Evolutionary conservation across 2,113 vertebrate species (phyloP).

Genomic region (Pomatostomus ruficeps): DNA sequence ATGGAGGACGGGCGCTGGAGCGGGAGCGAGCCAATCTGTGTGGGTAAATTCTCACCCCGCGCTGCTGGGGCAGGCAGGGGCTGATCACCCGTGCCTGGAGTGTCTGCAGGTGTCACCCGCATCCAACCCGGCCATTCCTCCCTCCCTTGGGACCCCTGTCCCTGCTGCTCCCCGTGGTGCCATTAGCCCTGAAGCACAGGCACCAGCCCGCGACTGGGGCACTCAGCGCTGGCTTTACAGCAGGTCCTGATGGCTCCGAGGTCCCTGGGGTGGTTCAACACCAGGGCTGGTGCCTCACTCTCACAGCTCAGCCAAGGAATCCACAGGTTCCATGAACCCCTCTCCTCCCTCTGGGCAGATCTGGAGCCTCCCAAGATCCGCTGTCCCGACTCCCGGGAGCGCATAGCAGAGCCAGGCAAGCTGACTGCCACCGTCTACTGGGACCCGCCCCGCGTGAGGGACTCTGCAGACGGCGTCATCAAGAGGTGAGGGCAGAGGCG

Average conservation of each 20-base stretch:
- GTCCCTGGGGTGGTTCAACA: not conserved
- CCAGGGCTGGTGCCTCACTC: fast-evolving
- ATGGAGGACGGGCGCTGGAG: slow-evolving; percentile 85
- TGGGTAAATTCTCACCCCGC: slow-evolving; percentile 75
- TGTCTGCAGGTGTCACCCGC: not conserved
- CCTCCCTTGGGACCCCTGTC: not conserved
- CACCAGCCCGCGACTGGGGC: fast-evolving
- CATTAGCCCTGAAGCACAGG: fast-evolving
- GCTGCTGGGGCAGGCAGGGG: not conserved
- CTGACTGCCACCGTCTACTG: slow-evolving; percentile 84
- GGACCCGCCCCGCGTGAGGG: slow-evolving; percentile 86
- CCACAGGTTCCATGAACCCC: not conserved
- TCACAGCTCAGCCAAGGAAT: not conserved
- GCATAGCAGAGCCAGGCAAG: slow-evolving; percentile 87
- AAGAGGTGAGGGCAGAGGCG: slow-evolving; percentile 71
- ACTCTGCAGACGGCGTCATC: slow-evolving; percentile 84
- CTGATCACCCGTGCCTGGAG: too few species aligned
- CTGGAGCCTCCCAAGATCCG: slow-evolving; percentile 90
- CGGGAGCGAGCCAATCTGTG: slow-evolving; percentile 84
- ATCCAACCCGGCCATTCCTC: fast-evolving
- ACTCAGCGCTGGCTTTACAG: fast-evolving
- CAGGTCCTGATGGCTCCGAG: fast-evolving
- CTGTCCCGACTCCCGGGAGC: slow-evolving; percentile 86
- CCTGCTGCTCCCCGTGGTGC: not conserved
- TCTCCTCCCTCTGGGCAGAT: slow-evolving; percentile 70